phyloP scores from a whole-genome alignment of 1,140 invertebrate species.

The Hylyphantes graminicola region DNA sequence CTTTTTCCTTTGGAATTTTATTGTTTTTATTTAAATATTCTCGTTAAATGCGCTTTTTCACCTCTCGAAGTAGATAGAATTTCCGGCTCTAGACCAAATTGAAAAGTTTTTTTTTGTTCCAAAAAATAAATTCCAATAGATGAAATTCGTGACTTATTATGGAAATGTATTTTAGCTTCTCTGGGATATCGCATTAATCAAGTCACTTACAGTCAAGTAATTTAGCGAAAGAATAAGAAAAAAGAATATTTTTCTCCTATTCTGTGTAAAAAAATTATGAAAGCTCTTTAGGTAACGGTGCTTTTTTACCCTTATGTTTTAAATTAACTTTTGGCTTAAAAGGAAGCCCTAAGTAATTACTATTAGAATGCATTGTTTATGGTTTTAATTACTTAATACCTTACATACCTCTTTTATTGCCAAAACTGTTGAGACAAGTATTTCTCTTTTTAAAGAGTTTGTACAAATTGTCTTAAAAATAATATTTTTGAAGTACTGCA shows the following conservation, averaged over 20 bases:
- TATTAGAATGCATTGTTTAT: too few species aligned
- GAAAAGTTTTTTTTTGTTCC: slow-evolving; percentile 30
- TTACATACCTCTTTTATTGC: too few species aligned
- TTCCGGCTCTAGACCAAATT: slow-evolving; percentile 9
- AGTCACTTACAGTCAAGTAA: slow-evolving; percentile 10
- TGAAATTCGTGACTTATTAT: slow-evolving; percentile 48
- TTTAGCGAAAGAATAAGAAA: not conserved
- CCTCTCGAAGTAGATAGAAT: not conserved
- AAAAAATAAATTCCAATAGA: slow-evolving; percentile 12
- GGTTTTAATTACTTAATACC: too few species aligned
- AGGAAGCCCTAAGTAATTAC: too few species aligned
- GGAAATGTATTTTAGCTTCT: not conserved
- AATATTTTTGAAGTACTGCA: too few species aligned
- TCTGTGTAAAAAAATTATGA: not conserved
- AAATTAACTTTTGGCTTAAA: too few species aligned
- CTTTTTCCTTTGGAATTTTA: slow-evolving; percentile 11
- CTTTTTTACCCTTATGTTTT: too few species aligned
- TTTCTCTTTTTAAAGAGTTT: too few species aligned
- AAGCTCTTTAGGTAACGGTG: too few species aligned
- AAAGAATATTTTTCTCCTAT: not conserved
- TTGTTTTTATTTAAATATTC: slow-evolving; percentile 47
- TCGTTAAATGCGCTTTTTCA: slow-evolving; percentile 16
- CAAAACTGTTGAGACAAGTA: too few species aligned
- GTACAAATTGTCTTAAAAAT: too few species aligned
- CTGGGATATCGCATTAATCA: slow-evolving; percentile 25